A percentile compares a stretch with the other conserved stretches of the same genome.
Evolutionary conservation across 1,140 invertebrate species (phyloP).

Genomic region (Nebria ingens): DNA sequence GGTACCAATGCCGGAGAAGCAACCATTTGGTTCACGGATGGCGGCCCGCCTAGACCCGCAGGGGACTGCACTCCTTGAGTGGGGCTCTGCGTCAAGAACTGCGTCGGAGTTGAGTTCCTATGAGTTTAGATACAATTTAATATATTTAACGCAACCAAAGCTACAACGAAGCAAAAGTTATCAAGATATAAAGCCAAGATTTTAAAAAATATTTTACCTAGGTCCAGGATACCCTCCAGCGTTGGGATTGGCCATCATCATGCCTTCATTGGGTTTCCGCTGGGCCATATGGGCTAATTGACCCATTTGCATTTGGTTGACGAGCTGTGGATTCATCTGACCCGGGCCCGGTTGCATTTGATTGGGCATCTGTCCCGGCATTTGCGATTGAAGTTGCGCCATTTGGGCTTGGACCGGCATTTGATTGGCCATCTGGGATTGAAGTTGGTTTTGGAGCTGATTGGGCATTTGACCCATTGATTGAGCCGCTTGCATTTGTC

Average conservation of each 20-base stretch:
- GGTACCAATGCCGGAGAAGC: conserved; percentile 58
- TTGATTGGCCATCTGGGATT: conserved; percentile 27
- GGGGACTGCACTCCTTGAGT: conserved; percentile 60
- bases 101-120: conserved; percentile 51
- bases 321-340: conserved; percentile 36
- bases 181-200: background rate
- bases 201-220: too few relatives aligned
- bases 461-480: conserved; percentile 34
- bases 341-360: conserved; percentile 24
- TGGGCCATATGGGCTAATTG: conserved; percentile 32
- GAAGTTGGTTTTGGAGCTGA: conserved; percentile 24
- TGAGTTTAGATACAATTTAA: conserved; percentile 30
- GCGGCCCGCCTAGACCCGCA: conserved; percentile 47
- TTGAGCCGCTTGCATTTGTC: conserved; percentile 20
- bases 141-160: background rate
- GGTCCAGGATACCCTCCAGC: conserved; percentile 10
- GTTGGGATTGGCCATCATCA: conserved; percentile 23
- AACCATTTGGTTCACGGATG: conserved; percentile 49
- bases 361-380: conserved; percentile 31
- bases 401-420: conserved; percentile 21
- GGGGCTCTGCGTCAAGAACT: conserved; percentile 58
- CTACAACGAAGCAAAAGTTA: background rate
- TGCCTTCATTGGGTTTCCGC: conserved; percentile 17
- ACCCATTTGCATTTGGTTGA: conserved; percentile 35
- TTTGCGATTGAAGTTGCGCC: conserved; percentile 20